Evolutionary conservation across 2,888 invertebrate genomes (phyloP), one percentile per base, ranked within the genome.

Genomic region (Mimachlamys varia): DNA sequence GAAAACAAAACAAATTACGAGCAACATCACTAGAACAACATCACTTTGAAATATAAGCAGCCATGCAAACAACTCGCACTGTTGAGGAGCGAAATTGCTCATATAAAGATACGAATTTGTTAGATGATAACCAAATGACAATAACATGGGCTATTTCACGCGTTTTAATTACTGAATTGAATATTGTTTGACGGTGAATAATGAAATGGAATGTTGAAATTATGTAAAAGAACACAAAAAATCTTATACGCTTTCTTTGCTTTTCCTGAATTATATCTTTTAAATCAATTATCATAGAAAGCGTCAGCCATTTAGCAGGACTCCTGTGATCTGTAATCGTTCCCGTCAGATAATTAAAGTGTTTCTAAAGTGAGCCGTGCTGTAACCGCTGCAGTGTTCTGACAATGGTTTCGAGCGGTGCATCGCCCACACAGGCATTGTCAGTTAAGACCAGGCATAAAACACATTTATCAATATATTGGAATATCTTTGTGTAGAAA

Each of bases 331-430:
- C 58, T 22, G 58, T 58, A 7, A 58, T 58, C 22, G 58, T 58
- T 58, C 1, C 15, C 19, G 58, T 7, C 58, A 58, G 58, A 58
- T 19, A 19, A 58, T 58, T 22, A 19, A 19, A 58, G 19, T 58
- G 58, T 58, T 19, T n/a, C 44, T 22, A 19, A 58, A 22, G 58
- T 58, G 58, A 58, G 58, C 22, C 22, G n/a, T 19, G 58, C 58
- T 58, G 58, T 58, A n/a, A 19, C 22, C 58, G 19, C 22, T 58
- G 22, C 44, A 44, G 44, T 44, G 7, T 53, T 53, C 53, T 53
- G 53, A 13, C 19, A 53, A 53, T 53, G 19, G 12, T 53, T 53
- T 13, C 13, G 19, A 91, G 13, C 89, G 91, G 13, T 89, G 88
- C 5, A 27, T 38, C 62, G 76, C 33, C 10, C n/a, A 76, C 89